These are phyloP conservation scores for Drosophila siamana DNA, from an alignment of 2,888 invertebrate genomes.

Conservation along the genomic window DNA sequence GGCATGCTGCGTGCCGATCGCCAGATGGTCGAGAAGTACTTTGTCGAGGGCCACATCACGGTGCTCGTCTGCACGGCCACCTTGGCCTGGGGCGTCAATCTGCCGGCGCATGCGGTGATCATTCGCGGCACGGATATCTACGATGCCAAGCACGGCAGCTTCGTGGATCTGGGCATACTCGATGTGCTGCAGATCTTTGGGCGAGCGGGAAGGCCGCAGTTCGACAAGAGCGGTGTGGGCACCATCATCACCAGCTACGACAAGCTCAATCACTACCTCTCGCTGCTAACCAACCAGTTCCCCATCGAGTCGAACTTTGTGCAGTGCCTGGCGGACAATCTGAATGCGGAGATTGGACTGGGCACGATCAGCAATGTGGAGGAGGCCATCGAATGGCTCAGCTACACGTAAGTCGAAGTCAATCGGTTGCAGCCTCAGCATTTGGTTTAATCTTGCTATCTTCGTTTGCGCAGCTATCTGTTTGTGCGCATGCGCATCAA, in stretches of 20 bases:
- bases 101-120: constrained; percentile 99
- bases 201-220: constrained; percentile 99
- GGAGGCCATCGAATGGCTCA: constrained; percentile 99
- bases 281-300: constrained; percentile 97
- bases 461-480: constrained; percentile 87
- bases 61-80: constrained; percentile 98
- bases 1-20: constrained; percentile 96
- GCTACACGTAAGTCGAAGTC: constrained; percentile 89
- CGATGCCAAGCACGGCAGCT: constrained; percentile 96
- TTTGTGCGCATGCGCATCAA: constrained; percentile 97
- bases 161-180: constrained; percentile 97
- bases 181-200: constrained; percentile 99
- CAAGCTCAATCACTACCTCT: constrained; percentile 96
- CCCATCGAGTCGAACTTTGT: constrained; percentile 99
- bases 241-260: constrained; percentile 97
- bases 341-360: constrained; percentile 98
- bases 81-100: constrained; percentile 99
- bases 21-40: constrained; percentile 95
- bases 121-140: constrained; percentile 94
- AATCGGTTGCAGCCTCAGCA: fast-evolving
- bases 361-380: constrained; percentile 98
- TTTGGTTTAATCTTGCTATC: neutral
- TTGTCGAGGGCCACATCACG: constrained; percentile 94
- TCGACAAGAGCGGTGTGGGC: constrained; percentile 96
- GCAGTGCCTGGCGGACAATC: constrained; percentile 95